Conservation (phyloP, 1,140 invertebrate species). For the Pomacea maculata region DNA sequence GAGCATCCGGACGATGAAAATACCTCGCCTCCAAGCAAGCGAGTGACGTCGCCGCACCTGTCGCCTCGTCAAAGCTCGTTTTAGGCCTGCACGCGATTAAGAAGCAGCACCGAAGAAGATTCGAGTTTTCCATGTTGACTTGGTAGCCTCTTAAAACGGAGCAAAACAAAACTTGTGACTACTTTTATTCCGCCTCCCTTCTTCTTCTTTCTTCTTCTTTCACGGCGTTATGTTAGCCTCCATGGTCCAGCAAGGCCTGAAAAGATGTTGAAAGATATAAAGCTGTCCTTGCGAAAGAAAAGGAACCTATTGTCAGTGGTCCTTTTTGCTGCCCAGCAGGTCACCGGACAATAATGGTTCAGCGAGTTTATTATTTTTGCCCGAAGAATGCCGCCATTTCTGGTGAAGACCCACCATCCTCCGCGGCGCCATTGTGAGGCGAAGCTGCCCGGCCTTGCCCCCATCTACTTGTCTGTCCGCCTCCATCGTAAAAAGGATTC, state of each 20-base stretch:
- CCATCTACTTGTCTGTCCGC: not conserved
- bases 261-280: not conserved
- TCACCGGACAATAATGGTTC: conserved; percentile 1
- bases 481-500: conserved; percentile 7
- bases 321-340: not conserved
- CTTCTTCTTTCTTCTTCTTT: too few species aligned
- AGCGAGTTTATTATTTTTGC: not conserved
- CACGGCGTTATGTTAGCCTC: too few species aligned
- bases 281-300: not conserved
- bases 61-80: too few species aligned
- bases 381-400: not conserved
- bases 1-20: not conserved
- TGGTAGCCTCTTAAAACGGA: too few species aligned
- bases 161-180: too few species aligned
- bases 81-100: too few species aligned
- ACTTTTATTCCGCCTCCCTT: too few species aligned
- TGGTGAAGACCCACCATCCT: not conserved
- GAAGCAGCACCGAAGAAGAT: too few species aligned
- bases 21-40: not conserved
- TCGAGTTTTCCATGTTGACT: too few species aligned
- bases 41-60: too few species aligned
- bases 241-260: too few species aligned
- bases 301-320: not conserved
- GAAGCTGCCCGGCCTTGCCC: not conserved
- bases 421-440: not conserved